Percentiles rank a stretch among this genome's conserved stretches.
phyloP scores from a whole-genome alignment of 2,113 vertebrate species.

The Budorcas taxicolor region DNA sequence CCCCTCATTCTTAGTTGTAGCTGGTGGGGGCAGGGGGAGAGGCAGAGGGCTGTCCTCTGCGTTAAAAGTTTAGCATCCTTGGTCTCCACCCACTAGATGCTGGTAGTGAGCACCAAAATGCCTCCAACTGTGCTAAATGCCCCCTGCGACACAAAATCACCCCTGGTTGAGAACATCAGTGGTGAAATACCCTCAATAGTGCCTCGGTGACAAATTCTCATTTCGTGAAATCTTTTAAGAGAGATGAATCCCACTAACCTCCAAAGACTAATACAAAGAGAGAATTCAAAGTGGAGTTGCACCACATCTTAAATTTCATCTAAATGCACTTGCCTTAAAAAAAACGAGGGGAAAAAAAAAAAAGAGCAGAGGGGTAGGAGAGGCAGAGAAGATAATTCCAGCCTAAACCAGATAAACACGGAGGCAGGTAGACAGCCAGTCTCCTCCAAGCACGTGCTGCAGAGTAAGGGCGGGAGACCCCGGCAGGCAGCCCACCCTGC shows the following conservation, averaged over 20 bases:
- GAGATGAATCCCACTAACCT: neutral
- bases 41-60: neutral
- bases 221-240: neutral
- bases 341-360: neutral
- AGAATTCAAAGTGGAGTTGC: neutral
- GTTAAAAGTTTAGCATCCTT: neutral
- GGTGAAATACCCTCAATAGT: neutral
- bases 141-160: neutral
- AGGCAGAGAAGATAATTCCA: neutral
- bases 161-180: neutral
- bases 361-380: neutral
- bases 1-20: neutral
- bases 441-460: neutral
- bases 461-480: fast-evolving
- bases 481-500: neutral
- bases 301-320: neutral
- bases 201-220: neutral
- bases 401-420: neutral
- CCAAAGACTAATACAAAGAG: neutral
- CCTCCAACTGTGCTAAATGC: neutral
- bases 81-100: neutral
- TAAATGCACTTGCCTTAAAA: neutral
- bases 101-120: neutral
- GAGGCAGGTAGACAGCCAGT: neutral
- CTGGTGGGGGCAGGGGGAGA: neutral